Base-by-base conservation (phyloP, 2,113 vertebrate genomes). In the Aegotheles bennettii region DNA sequence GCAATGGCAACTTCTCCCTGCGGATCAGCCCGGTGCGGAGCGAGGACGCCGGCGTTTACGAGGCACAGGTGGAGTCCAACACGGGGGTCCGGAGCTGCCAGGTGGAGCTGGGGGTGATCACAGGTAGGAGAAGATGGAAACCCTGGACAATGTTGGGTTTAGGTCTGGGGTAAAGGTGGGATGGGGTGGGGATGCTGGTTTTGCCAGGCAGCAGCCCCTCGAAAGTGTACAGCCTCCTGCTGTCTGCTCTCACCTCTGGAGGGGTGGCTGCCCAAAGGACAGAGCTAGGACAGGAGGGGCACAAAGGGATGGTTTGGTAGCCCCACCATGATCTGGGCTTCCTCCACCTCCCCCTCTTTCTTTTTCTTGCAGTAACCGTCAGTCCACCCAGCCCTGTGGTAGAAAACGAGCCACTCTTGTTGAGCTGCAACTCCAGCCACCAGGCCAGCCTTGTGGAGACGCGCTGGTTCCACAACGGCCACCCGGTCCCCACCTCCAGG, bases 401-500 rank as follows among this genome's bases (percentile, higher is more conserved):
- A 71, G 95, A 91, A 57, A 93, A 87, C 0, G 95, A 94, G 12
- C 85, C 87, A 1, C 59, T 98, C 7, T 9, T 90, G 51, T 45
- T 98, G 83, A 97, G 63, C 77, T 98, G 98, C 77, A 98, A 97
- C 85, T 98, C 97, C 63, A 98, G 95, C 70, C 97, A 97, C 40
- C 94, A 3, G 7, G 97, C 96, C 47, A 90, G 36, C 23, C 97
- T 98, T 6, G 67, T 80, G 74, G 95, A 97, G n/a, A 95, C 78
- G 0, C 45, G 64, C 53, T 98, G 98, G 98, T 97, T 97, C 89
- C 96, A 88, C 16, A 63, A 45, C 0, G 57, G 56, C 42, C 42
- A 1, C 7, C 64, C 0, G 2, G 53, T 95, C 26, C 78, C 65
- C 35, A n/a, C 89, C 56, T 61, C 93, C 1, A 35, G 75, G 56